A percentile compares a stretch with the other conserved stretches of the same genome.
Evolutionary conservation across 2,113 vertebrate species (phyloP).

Genomic region (Aphelocoma coerulescens): DNA sequence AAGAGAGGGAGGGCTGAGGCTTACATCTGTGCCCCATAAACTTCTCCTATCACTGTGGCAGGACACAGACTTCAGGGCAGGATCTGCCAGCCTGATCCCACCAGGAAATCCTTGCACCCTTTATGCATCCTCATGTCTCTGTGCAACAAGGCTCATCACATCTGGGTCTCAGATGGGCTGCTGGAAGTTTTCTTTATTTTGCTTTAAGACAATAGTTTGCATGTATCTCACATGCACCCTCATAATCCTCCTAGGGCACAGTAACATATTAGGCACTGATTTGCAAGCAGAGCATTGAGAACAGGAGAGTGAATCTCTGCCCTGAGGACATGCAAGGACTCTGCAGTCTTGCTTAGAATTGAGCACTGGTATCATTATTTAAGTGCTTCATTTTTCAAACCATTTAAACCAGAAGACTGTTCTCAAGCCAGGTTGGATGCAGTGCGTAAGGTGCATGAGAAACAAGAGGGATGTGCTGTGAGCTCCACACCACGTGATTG

Average conservation of each 20-base stretch:
- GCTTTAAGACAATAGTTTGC: background rate
- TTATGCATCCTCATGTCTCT: background rate
- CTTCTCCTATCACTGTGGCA: background rate
- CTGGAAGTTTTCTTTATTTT: background rate
- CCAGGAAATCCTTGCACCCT: background rate
- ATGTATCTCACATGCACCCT: background rate
- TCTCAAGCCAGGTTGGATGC: background rate
- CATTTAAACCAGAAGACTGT: background rate
- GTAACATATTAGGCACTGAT: background rate
- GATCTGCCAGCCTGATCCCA: background rate
- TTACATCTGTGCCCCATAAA: background rate
- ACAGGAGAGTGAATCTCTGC: background rate
- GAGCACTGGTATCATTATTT: background rate
- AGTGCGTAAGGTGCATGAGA: background rate
- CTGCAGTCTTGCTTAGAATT: background rate
- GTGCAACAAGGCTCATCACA: background rate
- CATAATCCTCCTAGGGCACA: background rate
- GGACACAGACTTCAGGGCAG: background rate
- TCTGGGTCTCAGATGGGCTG: background rate
- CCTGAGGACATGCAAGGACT: fast-evolving
- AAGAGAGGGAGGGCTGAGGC: background rate
- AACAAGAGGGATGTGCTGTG: background rate
- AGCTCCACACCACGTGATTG: fast-evolving
- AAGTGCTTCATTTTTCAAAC: background rate
- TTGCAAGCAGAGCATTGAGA: background rate